Conservation (phyloP, 2,113 vertebrate genomes). For the Megaceryle torquata region DNA sequence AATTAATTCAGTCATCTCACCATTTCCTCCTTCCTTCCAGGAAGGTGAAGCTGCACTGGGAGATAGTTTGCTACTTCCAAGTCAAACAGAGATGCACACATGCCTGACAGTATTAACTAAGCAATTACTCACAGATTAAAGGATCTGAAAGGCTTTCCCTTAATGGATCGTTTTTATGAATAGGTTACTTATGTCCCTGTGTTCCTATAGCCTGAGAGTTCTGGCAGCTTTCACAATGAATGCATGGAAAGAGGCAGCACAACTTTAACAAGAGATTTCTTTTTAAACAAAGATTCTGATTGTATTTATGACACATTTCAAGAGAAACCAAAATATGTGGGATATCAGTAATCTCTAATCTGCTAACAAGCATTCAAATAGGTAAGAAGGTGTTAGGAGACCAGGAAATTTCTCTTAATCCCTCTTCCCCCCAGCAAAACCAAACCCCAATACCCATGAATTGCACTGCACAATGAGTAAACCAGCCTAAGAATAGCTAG, state of each 20-base stretch:
- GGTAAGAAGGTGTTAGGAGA: background rate
- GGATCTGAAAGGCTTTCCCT: slow-evolving; percentile 32
- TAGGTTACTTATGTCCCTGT: background rate
- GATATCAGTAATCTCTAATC: background rate
- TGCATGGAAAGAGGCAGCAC: background rate
- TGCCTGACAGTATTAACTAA: slow-evolving; percentile 7
- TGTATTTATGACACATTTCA: slow-evolving; percentile 17
- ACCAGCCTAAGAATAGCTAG: background rate
- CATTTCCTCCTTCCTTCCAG: slow-evolving; percentile 29
- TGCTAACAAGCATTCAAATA: background rate
- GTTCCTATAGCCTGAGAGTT: background rate
- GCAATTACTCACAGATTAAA: slow-evolving; percentile 37
- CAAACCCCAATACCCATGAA: background rate
- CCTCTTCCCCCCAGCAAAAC: background rate
- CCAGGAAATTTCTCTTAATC: background rate
- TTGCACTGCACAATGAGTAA: background rate
- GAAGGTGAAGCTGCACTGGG: slow-evolving; percentile 16
- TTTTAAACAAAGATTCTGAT: background rate
- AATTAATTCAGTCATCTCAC: background rate
- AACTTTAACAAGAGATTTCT: background rate
- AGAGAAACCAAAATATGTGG: background rate
- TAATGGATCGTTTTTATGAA: slow-evolving; percentile 15
- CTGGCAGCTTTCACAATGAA: background rate
- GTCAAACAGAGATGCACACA: background rate
- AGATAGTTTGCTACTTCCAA: background rate